Percentiles rank a stretch among this genome's conserved stretches.
phyloP scores from a whole-genome alignment of 1,140 invertebrate genomes.

The Thalassaphorura encarpata region DNA sequence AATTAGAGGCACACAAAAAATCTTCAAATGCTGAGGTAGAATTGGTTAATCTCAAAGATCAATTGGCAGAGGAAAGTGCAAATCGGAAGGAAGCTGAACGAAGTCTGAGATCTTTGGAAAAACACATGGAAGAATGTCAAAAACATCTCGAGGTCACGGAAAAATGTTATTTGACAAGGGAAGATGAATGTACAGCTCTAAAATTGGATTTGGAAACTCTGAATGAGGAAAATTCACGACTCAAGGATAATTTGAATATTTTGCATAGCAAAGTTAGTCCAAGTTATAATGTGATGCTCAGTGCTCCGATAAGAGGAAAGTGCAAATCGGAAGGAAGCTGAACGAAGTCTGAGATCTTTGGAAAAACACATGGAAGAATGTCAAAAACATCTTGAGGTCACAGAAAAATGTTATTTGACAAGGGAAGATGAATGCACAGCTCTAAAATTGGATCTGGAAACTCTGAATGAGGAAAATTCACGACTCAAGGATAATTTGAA shows the following conservation, averaged over 20 bases:
- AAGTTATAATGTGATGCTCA: too few species aligned
- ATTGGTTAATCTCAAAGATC: conserved; percentile 25
- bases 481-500: conserved; percentile 35
- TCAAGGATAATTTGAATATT: conserved; percentile 34
- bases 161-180: conserved; percentile 29
- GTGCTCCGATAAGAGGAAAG: too few species aligned
- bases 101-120: conserved; percentile 28
- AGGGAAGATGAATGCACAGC: conserved; percentile 35
- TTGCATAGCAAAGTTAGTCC: conserved; percentile 29
- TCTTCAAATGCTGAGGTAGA: conserved; percentile 32
- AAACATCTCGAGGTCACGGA: conserved; percentile 31
- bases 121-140: conserved; percentile 26
- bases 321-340: conserved; percentile 22
- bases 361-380: conserved; percentile 28
- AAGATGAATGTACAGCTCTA: conserved; percentile 34
- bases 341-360: conserved; percentile 26
- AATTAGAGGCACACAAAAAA: conserved; percentile 32
- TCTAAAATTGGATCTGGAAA: conserved; percentile 36
- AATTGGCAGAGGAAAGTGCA: conserved; percentile 22
- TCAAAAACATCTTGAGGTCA: conserved; percentile 26
- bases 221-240: conserved; percentile 35
- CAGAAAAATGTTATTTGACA: conserved; percentile 30
- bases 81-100: conserved; percentile 15
- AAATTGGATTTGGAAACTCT: conserved; percentile 37
- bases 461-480: conserved; percentile 35